Percentiles rank a stretch among this genome's conserved stretches.
Conservation (phyloP, 2,797 vertebrate genomes). For the Xenentodon cancila region DNA sequence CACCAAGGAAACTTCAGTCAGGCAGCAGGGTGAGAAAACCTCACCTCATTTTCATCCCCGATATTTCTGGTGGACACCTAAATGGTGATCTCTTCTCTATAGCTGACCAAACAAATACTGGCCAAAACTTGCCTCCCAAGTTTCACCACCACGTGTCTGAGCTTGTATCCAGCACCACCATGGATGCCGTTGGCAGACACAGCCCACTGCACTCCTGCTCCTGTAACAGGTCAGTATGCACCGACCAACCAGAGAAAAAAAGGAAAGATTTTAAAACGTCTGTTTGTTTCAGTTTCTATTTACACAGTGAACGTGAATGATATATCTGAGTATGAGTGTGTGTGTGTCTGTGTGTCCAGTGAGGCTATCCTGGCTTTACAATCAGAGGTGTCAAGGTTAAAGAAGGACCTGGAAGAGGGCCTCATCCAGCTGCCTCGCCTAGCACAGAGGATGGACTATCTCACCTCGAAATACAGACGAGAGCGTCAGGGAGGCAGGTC, state of each 20-base stretch:
- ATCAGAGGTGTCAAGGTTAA: constrained; percentile 78
- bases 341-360: constrained; percentile 49
- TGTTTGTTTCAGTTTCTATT: not conserved
- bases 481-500: constrained; percentile 61
- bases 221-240: constrained; percentile 74
- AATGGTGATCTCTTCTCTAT: not conserved
- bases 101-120: constrained; percentile 37
- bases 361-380: constrained; percentile 79
- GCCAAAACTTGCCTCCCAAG: constrained; percentile 16
- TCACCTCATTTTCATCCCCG: not conserved
- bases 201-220: constrained; percentile 63
- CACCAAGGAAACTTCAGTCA: constrained; percentile 46
- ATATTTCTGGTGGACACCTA: not conserved
- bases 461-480: constrained; percentile 59
- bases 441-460: constrained; percentile 72
- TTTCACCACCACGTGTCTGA: constrained; percentile 43
- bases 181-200: constrained; percentile 46
- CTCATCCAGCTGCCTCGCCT: constrained; percentile 77
- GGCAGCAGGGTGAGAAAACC: constrained; percentile 45
- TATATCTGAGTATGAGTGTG: not conserved
- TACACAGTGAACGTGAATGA: not conserved
- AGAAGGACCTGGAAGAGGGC: constrained; percentile 76
- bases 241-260: not conserved
- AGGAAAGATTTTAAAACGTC: not conserved
- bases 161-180: constrained; percentile 36